Percentiles rank a stretch among this genome's conserved stretches.
Evolutionary conservation across 2,797 vertebrate species (phyloP).

Genomic region (Falco rusticolus): DNA sequence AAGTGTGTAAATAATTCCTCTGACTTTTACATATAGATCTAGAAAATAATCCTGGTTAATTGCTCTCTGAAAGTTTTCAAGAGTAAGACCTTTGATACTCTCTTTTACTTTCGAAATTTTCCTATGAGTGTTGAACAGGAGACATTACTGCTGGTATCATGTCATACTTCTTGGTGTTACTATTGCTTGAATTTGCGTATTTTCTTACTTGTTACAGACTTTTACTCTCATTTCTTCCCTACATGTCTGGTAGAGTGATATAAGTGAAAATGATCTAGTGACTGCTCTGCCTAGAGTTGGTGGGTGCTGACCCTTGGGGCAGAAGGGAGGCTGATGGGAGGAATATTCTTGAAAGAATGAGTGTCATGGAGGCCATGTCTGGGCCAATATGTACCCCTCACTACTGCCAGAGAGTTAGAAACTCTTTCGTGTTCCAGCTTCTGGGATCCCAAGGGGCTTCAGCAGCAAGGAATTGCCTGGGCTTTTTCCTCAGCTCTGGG

Average conservation of each 20-base stretch:
- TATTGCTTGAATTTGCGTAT: background rate
- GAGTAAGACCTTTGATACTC: background rate
- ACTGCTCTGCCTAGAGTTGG: background rate
- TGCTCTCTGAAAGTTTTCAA: background rate
- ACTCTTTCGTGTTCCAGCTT: background rate
- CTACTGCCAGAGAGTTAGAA: background rate
- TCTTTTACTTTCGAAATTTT: background rate
- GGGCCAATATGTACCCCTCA: background rate
- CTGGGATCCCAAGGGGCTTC: background rate
- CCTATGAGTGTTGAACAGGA: background rate
- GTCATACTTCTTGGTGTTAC: background rate
- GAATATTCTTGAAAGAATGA: background rate
- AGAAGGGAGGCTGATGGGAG: background rate
- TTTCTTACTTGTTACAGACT: background rate
- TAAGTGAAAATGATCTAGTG: background rate
- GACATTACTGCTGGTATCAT: background rate
- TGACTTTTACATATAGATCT: background rate
- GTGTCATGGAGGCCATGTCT: background rate
- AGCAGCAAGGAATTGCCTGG: background rate
- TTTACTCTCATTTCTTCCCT: background rate
- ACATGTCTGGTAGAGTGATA: background rate
- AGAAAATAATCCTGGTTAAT: constrained; percentile 6
- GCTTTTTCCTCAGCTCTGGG: background rate
- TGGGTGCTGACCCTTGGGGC: background rate
- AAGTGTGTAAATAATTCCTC: background rate